A percentile compares a stretch with the other conserved stretches of the same genome.
phyloP scores from a whole-genome alignment of 2,113 vertebrate species.

The Pavo muticus region DNA sequence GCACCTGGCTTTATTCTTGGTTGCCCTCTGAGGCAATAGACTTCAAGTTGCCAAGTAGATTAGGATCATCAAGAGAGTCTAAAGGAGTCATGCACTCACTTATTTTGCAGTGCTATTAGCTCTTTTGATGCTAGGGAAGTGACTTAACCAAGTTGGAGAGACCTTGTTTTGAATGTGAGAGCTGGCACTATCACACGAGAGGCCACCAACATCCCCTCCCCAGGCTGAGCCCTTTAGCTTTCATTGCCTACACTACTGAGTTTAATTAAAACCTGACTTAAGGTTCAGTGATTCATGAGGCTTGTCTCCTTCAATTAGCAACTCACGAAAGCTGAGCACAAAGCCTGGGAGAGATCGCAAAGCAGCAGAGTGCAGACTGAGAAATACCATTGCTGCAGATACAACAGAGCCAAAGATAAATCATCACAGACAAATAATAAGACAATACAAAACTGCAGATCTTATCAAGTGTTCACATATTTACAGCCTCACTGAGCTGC shows the following conservation, averaged over 20 bases:
- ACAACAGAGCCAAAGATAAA: neutral
- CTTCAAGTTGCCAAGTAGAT: neutral
- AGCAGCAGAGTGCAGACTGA: neutral
- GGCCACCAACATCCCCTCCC: neutral
- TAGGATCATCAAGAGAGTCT: neutral
- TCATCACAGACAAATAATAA: neutral
- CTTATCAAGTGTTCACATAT: accelerated
- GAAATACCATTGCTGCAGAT: neutral
- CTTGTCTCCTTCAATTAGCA: neutral
- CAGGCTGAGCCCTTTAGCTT: neutral
- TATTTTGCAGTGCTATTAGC: neutral
- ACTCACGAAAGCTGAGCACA: neutral
- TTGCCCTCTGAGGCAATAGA: neutral
- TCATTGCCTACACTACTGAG: neutral
- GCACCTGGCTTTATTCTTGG: neutral
- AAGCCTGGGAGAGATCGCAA: neutral
- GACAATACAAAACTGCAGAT: neutral
- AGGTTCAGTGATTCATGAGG: neutral
- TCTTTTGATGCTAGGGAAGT: neutral
- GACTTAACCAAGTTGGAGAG: neutral
- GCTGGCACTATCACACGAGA: neutral
- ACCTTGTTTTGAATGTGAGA: neutral
- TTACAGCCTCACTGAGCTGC: neutral
- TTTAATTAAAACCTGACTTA: neutral
- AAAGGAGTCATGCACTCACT: neutral